Evolutionary conservation across 2,797 vertebrate species (phyloP).

Genomic region (Mionectes olivaceus): DNA sequence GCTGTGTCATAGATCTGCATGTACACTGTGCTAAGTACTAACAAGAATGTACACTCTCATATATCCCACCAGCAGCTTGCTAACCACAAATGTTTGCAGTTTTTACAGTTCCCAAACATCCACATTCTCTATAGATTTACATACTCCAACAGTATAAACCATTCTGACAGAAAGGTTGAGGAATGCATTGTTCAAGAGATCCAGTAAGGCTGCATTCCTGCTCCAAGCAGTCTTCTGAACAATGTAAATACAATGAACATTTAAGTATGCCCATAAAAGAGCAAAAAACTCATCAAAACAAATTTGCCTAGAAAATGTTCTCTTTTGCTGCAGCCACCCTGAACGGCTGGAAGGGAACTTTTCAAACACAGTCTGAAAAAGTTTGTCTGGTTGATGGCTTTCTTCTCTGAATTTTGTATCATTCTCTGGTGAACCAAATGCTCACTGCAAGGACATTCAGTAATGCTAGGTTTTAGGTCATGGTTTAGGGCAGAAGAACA

Average conservation of each 20-base stretch:
- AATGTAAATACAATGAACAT: neutral
- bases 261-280: constrained; percentile 39
- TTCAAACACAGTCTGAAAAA: neutral
- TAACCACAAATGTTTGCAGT: neutral
- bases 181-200: neutral
- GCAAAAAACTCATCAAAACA: neutral
- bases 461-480: neutral
- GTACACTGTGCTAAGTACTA: neutral
- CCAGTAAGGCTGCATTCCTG: neutral
- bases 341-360: neutral
- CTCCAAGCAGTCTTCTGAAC: neutral
- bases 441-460: neutral
- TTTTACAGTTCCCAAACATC: neutral
- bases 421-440: neutral
- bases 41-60: neutral
- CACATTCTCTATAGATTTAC: neutral
- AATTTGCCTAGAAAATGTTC: neutral
- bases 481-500: neutral
- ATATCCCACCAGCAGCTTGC: neutral
- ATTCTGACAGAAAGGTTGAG: neutral
- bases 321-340: neutral
- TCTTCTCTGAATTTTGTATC: neutral
- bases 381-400: neutral
- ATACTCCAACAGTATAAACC: neutral
- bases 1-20: neutral